Percentiles rank a stretch among this genome's conserved stretches.
These are phyloP conservation scores for Gymnothorax javanicus DNA, from an alignment of 2,797 vertebrate species.

Conservation along the genomic window DNA sequence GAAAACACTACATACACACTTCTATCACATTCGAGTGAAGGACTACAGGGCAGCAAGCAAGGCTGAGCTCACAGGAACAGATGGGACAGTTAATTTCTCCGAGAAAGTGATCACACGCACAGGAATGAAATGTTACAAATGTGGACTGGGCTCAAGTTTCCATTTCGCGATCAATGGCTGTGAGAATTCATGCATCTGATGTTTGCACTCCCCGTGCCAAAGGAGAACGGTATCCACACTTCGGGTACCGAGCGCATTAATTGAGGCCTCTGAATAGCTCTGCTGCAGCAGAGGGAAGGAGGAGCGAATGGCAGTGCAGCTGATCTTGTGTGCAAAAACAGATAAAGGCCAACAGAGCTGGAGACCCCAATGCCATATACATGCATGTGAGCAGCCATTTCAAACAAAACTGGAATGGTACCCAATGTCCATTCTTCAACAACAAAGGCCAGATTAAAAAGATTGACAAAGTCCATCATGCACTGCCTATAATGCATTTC, in stretches of 20 bases:
- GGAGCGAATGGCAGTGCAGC: neutral
- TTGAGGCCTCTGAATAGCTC: neutral
- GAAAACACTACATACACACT: no score
- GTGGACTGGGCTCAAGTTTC: neutral
- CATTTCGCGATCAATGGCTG: neutral
- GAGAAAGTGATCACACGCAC: slow-evolving; percentile 8
- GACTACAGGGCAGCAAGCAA: neutral
- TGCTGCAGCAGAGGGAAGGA: neutral
- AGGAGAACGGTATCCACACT: neutral
- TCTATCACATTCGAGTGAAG: neutral
- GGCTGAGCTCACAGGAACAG: neutral
- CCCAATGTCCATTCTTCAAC: neutral
- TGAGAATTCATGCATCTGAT: neutral
- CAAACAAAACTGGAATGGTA: neutral
- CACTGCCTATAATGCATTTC: neutral
- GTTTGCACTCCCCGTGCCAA: neutral
- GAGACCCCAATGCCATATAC: neutral
- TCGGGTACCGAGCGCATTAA: neutral
- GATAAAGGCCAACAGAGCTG: neutral
- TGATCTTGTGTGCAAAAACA: neutral
- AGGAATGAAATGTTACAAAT: neutral
- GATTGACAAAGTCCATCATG: neutral
- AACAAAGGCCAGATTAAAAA: neutral
- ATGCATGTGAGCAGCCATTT: neutral
- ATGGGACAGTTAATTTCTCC: neutral